These are phyloP conservation scores for Hirtodrosophila duncani DNA, from an alignment of 2,888 invertebrate genomes.

Conservation along the genomic window DNA sequence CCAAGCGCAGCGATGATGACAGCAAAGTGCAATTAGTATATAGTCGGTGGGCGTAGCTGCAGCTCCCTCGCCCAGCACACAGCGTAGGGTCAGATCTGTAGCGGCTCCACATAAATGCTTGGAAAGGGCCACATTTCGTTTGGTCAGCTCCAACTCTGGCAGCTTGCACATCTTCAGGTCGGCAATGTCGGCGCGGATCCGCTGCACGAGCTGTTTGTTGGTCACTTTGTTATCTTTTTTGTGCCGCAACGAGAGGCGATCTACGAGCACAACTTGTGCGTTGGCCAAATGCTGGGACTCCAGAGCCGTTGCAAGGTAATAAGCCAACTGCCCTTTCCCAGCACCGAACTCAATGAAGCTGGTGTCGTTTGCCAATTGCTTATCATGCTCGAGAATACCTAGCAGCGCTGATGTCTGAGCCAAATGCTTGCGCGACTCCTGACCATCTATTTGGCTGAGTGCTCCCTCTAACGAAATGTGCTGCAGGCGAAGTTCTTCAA, in stretches of 20 bases:
- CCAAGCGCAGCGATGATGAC: conserved; percentile 92
- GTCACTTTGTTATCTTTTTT: conserved; percentile 85
- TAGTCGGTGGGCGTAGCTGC: conserved; percentile 80
- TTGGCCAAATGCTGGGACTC: conserved; percentile 67
- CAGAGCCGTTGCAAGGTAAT: conserved; percentile 85
- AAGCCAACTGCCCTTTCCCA: conserved; percentile 92
- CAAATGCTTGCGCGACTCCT: conserved; percentile 85
- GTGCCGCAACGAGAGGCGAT: conserved; percentile 89
- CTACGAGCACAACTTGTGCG: conserved; percentile 85
- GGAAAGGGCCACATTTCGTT: conserved; percentile 85
- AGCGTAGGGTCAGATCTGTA: conserved; percentile 88
- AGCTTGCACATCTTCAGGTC: conserved; percentile 84
- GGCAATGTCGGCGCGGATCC: conserved; percentile 89
- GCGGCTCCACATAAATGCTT: conserved; percentile 95
- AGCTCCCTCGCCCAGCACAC: conserved; percentile 77
- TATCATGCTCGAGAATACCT: conserved; percentile 82
- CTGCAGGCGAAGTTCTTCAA: conserved; percentile 77
- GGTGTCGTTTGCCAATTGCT: conserved; percentile 81
- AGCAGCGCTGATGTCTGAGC: conserved; percentile 88
- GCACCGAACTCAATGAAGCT: conserved; percentile 93
- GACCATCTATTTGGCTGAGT: conserved; percentile 80
- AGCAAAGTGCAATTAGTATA: conserved; percentile 90
- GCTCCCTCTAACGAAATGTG: conserved; percentile 80
- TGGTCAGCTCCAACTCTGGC: conserved; percentile 75
- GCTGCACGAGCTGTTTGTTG: conserved; percentile 79